Evolutionary conservation across 2,113 vertebrate genomes (phyloP), one percentile per base, ranked within the genome.

Genomic region (Neolamprologus ventralis): DNA sequence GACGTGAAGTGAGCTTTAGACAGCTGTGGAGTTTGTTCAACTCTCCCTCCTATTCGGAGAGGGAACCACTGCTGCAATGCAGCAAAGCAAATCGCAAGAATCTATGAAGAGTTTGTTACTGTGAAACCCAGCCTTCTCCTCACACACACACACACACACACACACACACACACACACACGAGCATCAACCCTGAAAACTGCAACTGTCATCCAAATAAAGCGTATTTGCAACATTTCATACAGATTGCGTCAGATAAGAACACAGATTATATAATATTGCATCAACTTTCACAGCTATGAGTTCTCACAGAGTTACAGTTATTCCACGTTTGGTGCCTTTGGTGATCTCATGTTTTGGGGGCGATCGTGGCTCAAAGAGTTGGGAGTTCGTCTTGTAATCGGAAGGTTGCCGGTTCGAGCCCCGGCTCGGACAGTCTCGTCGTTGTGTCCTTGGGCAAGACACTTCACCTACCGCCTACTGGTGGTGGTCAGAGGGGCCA

Each of bases 11-110:
- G 68, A 37, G 80, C 26, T 80, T 82, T 58, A 42, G 19, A 82
- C 83, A 37, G 47, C 75, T 33, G 84, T 75, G 31, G 81, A 49
- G 6, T 53, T 81, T 35, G 7, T 88, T 86, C 37, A 51, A 58
- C 81, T 75, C 89, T 93, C 92, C 47, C 88, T 91, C 84, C 83
- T 92, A 86, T 79, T 82, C 42, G 87, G 86, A 82, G 80, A 94
- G 90, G 86, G 84, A 94, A 91, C 58, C 33, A 85, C 87, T 94
- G 92, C 96, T 96, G 96, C 96, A 97, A 94, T 97, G 96, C 96
- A 96, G 95, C 94, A 96, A 95, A 96, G 90, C 94, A 95, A 96
- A 95, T 94, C 40, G 8, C 7, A 19, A 86, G 91, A 93, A 94
- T 95, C 91, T 88, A 84, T 94, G 91, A 88, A 93, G 81, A 51